Base-by-base conservation (phyloP, 2,888 invertebrate genomes). In the Drosophila pseudotakahashii region DNA sequence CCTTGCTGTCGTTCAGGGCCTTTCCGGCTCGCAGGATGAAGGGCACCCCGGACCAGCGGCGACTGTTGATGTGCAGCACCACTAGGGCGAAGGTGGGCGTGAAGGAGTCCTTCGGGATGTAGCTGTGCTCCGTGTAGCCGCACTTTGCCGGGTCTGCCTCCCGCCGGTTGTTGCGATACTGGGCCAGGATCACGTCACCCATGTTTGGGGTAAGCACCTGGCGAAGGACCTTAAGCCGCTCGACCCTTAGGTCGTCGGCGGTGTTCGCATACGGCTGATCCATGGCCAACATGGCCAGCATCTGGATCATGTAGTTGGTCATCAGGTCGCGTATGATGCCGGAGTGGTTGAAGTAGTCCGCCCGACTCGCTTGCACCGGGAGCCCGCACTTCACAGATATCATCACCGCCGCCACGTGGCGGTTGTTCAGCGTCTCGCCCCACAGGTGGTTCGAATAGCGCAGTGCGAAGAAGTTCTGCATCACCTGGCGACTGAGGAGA, bases 251-350 rank as follows among this genome's bases (percentile, higher is more conserved):
- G 2, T 86, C 87, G 10, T 84, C 88, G 7, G 73, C 72, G 9
- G 26, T 32, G 42, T 74, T 86, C n/a, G 68, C 34, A 54, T 74
- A 83, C 0, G 83, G 83, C 62, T 88, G 78, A 3, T 84, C 83
- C 41, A 84, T 77, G 30, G 81, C 34, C 36, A 84, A 48, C 78
- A 86, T 57, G 1, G 77, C 53, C 13, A 84, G 34, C 32, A 83
- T n/a, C 53, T 74, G 77, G 77, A 86, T 73, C 87, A 84, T 88
- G 23, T 80, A 44, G 26, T 80, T 88, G 19, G 78, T 73, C 77
- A 84, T 83, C 0, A 75, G n/a, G 60, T 84, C 88, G 6, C 83
- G 64, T 3, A 84, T 80, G 41, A 84, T 88, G 41, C 83, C 83
- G 3, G 55, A 77, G 3, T 71, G 75, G 54, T 84, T 77, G 19